These are phyloP conservation scores for Eutrigla gurnardus DNA, from an alignment of 2,797 vertebrate species.

Conservation along the genomic window DNA sequence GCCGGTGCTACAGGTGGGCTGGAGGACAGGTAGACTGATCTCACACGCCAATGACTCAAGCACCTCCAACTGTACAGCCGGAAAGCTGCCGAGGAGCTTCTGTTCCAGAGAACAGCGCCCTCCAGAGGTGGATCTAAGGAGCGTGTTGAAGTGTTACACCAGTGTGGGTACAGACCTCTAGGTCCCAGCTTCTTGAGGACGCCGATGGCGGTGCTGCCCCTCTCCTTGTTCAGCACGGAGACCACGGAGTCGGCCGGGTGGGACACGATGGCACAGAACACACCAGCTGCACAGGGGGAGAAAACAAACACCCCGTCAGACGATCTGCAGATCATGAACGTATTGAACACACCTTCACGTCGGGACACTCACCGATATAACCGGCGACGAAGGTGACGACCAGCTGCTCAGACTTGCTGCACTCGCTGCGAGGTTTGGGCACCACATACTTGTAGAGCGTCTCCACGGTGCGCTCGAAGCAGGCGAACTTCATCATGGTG, in stretches of 20 bases:
- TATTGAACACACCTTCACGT: too few species aligned
- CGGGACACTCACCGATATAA: slow-evolving; percentile 92
- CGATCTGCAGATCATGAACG: too few species aligned
- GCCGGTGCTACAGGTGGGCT: slow-evolving; percentile 85
- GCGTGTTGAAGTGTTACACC: slow-evolving; percentile 77
- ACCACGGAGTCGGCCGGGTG: slow-evolving; percentile 99
- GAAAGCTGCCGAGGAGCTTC: slow-evolving; percentile 88
- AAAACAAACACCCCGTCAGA: slow-evolving; percentile 1
- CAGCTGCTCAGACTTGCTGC: slow-evolving; percentile 92
- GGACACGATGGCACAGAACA: slow-evolving; percentile 99
- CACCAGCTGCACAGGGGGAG: slow-evolving; percentile 87
- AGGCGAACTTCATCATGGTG: slow-evolving; percentile 99
- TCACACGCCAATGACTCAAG: slow-evolving; percentile 99
- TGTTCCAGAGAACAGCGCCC: slow-evolving; percentile 78
- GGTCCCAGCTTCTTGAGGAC: slow-evolving; percentile 94
- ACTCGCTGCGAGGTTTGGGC: slow-evolving; percentile 96
- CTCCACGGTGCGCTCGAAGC: slow-evolving; percentile 98
- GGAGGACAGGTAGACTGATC: slow-evolving; percentile 89
- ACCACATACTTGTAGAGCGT: slow-evolving; percentile 93
- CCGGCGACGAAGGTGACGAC: slow-evolving; percentile 96
- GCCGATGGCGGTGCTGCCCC: slow-evolving; percentile 91
- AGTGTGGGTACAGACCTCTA: slow-evolving; percentile 83
- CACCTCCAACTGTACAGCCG: slow-evolving; percentile 93
- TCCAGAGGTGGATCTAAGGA: slow-evolving; percentile 98
- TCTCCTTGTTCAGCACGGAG: slow-evolving; percentile 98